Evolutionary conservation across 2,113 vertebrate species (phyloP).

Genomic region (Zeus faber): DNA sequence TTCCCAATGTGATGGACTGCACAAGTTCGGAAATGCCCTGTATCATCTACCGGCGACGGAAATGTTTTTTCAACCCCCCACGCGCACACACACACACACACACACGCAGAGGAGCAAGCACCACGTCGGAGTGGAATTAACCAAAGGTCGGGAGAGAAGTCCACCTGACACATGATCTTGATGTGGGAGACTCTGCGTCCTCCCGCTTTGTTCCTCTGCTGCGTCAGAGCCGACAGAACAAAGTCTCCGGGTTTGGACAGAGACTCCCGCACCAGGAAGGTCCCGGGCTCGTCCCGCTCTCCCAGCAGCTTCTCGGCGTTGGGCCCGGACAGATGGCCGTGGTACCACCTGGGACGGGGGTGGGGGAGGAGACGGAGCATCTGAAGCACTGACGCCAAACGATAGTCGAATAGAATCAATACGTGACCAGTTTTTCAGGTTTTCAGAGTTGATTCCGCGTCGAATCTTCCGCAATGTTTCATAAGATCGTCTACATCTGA

Average conservation of each 20-base stretch:
- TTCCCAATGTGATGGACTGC: slow-evolving; percentile 19
- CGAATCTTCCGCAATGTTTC: no score
- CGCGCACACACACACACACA: slow-evolving; percentile 5
- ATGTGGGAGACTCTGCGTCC: slow-evolving; percentile 85
- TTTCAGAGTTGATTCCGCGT: no score
- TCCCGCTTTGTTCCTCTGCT: slow-evolving; percentile 74
- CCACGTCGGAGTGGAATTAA: no score
- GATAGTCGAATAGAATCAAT: no score
- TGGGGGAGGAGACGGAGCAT: no score
- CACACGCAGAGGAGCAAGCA: background rate
- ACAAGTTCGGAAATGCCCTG: slow-evolving; percentile 46
- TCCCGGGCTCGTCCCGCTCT: slow-evolving; percentile 80
- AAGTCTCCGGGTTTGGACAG: slow-evolving; percentile 96
- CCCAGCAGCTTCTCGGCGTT: slow-evolving; percentile 88
- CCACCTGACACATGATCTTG: slow-evolving; percentile 92
- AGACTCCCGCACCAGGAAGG: slow-evolving; percentile 92
- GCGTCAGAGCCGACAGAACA: slow-evolving; percentile 87
- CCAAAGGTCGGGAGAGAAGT: no score
- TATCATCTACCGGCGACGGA: background rate
- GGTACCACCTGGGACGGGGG: slow-evolving; percentile 83
- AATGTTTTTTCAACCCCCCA: slow-evolving; percentile 7
- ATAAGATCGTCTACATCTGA: no score
- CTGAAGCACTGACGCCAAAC: no score
- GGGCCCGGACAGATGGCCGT: slow-evolving; percentile 89
- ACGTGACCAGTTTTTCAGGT: no score